Percentiles rank a stretch among this genome's conserved stretches.
Conservation (phyloP, 2,888 invertebrate genomes). For the Azorinus chamasolen region DNA sequence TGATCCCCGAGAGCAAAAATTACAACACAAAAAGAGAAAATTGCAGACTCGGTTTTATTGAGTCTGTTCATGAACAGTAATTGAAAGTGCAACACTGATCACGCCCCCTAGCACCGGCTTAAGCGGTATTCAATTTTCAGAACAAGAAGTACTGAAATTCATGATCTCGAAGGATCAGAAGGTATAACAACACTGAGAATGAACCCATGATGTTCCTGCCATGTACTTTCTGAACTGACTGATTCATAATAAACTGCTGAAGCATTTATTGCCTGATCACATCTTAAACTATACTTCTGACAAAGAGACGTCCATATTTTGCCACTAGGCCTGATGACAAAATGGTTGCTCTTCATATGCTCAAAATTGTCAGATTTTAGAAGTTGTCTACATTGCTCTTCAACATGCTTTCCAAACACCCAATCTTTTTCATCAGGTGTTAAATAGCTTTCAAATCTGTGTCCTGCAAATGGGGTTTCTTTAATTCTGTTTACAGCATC, state of each 20-base stretch:
- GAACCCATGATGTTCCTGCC: slow-evolving; percentile 33
- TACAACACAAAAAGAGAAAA: too few species aligned
- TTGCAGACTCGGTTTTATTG: too few species aligned
- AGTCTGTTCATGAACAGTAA: too few species aligned
- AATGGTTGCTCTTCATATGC: slow-evolving; percentile 19
- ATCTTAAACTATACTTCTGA: slow-evolving; percentile 3
- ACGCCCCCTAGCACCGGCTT: too few species aligned
- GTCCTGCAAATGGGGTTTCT: slow-evolving; percentile 20
- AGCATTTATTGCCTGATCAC: slow-evolving; percentile 11
- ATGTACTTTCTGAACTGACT: slow-evolving; percentile 11
- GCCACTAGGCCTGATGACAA: slow-evolving; percentile 28
- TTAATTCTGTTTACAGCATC: slow-evolving; percentile 26
- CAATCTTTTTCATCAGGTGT: slow-evolving; percentile 16
- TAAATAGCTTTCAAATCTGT: neutral
- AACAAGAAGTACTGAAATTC: too few species aligned
- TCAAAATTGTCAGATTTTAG: slow-evolving; percentile 20
- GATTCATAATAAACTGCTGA: slow-evolving; percentile 24
- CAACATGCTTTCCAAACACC: slow-evolving; percentile 19
- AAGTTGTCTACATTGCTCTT: slow-evolving; percentile 1
- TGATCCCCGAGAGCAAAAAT: too few species aligned
- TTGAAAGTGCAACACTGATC: too few species aligned
- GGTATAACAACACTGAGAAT: slow-evolving; percentile 7
- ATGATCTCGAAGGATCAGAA: too few species aligned
- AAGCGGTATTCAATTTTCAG: too few species aligned
- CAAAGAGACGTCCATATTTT: slow-evolving; percentile 19